These are phyloP conservation scores for Danionella cerebrum DNA, from an alignment of 2,113 vertebrate species.

Conservation along the genomic window DNA sequence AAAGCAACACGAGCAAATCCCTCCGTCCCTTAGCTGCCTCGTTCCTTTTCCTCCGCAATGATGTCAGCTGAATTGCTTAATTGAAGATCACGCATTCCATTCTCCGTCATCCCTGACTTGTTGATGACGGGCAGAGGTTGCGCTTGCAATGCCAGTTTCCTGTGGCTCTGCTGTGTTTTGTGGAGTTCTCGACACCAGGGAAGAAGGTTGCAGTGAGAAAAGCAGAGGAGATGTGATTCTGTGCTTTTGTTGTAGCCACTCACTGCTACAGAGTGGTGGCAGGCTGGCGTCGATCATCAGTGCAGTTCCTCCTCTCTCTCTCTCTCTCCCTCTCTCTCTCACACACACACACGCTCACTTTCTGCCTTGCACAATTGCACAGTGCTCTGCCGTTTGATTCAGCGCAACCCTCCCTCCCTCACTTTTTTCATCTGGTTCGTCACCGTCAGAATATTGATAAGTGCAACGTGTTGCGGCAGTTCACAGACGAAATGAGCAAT, in stretches of 20 bases:
- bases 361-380: slow-evolving; percentile 30
- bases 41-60: slow-evolving; percentile 56
- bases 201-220: slow-evolving; percentile 68
- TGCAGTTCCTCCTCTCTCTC: slow-evolving; percentile 68
- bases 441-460: slow-evolving; percentile 68
- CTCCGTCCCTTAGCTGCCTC: slow-evolving; percentile 42
- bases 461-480: slow-evolving; percentile 59
- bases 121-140: slow-evolving; percentile 90
- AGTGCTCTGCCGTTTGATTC: slow-evolving; percentile 24
- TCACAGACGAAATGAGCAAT: slow-evolving; percentile 57
- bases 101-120: slow-evolving; percentile 83
- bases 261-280: slow-evolving; percentile 93
- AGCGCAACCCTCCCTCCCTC: slow-evolving; percentile 18
- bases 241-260: slow-evolving; percentile 95
- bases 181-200: slow-evolving; percentile 86
- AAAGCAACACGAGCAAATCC: slow-evolving; percentile 58
- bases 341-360: slow-evolving; percentile 29
- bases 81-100: slow-evolving; percentile 68
- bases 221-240: slow-evolving; percentile 68
- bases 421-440: slow-evolving; percentile 47
- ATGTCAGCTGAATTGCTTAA: slow-evolving; percentile 73
- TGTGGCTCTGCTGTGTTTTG: slow-evolving; percentile 74
- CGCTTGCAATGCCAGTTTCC: slow-evolving; percentile 77
- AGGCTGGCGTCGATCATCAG: slow-evolving; percentile 95
- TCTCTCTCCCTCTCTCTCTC: slow-evolving; percentile 15